Evolutionary conservation across 53 echinoderm and acorn worm species (phyloP), one percentile per base, ranked within the genome.

Genomic region (Crossaster papposus): DNA sequence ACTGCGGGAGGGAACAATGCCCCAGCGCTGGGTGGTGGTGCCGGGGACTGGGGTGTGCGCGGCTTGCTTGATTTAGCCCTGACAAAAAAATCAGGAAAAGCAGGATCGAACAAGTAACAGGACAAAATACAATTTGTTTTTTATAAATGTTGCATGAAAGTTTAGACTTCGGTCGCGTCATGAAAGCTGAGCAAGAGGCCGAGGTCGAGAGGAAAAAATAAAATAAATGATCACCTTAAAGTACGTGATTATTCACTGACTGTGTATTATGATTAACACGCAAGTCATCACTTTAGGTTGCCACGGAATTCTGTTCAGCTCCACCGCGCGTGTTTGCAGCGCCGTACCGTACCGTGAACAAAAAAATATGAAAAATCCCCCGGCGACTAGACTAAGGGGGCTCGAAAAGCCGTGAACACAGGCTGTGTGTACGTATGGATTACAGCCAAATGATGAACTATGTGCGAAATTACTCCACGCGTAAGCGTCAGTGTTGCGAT

Each of bases 1-100:
- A 84, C 72, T 84, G 84, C 72, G 84, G 72, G 8, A 84, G 72
- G 72, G 84, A 84, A 84, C 84, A 84, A 84, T 72, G 72, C 84
- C 28, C 50, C 72, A 72, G 30, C 84, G 71, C 51, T 84, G 71
- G 84, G 84, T 73, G 84, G 84, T 84, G 84, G 84, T 72, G 84
- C 84, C 84, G 52, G 63, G 78, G 65, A 84, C 72, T 72, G 84
- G 65, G 84, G 31, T 31, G 84, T 53, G 52, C 31, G 52, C 7
- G 72, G 38, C 68, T 70, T 20, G 83, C 38, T 38, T 37, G 28
- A 44, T 7, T 44, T 50, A 70, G 84, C 20, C 31, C 52, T 35
- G 65, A 18, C n/a, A 24, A 36, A 84, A 36, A 84, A 71, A 29
- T 26, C 22, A 58, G 83, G 68, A 37, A n/a, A 37, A 83, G 64